Evolutionary conservation across 2,113 vertebrate genomes (phyloP).

Genomic region (Xiphias gladius): DNA sequence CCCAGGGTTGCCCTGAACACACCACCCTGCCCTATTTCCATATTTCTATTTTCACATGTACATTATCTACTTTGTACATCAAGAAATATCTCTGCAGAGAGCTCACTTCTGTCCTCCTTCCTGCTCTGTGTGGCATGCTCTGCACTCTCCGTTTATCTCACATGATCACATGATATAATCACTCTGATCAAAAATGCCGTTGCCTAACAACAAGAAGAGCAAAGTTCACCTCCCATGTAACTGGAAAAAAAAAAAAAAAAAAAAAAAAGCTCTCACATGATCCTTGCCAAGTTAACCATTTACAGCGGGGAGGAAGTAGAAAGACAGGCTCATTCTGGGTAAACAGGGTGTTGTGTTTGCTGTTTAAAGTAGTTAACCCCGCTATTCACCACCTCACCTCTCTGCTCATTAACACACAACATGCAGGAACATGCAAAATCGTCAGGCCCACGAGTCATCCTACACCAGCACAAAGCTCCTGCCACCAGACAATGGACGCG

Average conservation of each 20-base stretch:
- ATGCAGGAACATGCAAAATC: conserved; percentile 68
- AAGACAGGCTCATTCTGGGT: conserved; percentile 38
- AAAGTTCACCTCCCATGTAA: conserved; percentile 70
- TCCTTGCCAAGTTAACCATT: conserved; percentile 73
- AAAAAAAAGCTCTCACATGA: conserved; percentile 58
- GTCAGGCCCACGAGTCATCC: conserved; percentile 37
- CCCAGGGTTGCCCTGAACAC: conserved; percentile 67
- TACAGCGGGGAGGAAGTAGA: conserved; percentile 54
- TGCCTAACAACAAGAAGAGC: conserved; percentile 68
- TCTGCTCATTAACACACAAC: conserved; percentile 58
- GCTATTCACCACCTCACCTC: conserved; percentile 40
- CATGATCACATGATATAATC: conserved; percentile 48
- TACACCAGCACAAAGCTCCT: conserved; percentile 28
- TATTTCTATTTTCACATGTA: conserved; percentile 46
- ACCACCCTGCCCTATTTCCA: neutral
- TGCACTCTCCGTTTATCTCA: conserved; percentile 5
- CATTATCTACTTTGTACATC: conserved; percentile 52
- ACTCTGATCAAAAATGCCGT: conserved; percentile 51
- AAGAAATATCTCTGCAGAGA: conserved; percentile 26
- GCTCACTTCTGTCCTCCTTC: conserved; percentile 51
- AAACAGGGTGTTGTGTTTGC: conserved; percentile 63
- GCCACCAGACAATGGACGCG: conserved; percentile 52
- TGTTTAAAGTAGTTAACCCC: conserved; percentile 56
- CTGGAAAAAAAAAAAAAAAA: conserved; percentile 24
- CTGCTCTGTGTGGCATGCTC: conserved; percentile 37